phyloP scores from a whole-genome alignment of 2,797 vertebrate species.

The Pitangus sulphuratus region DNA sequence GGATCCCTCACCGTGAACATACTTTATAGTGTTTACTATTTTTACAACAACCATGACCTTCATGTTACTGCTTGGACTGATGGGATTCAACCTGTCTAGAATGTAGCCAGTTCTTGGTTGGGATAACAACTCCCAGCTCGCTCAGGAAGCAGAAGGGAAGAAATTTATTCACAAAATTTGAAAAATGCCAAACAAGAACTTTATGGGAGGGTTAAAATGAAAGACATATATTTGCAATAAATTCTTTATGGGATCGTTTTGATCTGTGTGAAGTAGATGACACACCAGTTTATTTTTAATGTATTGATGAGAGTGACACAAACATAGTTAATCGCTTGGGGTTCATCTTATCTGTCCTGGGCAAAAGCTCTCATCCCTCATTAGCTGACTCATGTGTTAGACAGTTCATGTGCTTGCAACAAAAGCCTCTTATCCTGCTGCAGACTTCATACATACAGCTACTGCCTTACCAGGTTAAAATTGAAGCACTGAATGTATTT shows the following conservation, averaged over 20 bases:
- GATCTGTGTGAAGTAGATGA: background rate
- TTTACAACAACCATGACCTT: background rate
- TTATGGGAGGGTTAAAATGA: background rate
- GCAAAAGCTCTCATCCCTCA: background rate
- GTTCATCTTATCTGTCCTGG: background rate
- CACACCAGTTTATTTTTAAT: conserved; percentile 12
- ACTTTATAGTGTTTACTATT: background rate
- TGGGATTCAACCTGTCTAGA: background rate
- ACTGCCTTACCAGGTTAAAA: background rate
- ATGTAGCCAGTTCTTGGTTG: background rate
- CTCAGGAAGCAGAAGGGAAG: background rate
- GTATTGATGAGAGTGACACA: background rate
- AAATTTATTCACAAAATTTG: background rate
- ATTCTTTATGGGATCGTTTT: background rate
- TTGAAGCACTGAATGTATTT: background rate
- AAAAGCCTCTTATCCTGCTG: background rate
- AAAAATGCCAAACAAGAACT: background rate
- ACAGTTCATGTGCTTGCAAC: background rate
- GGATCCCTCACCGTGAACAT: background rate
- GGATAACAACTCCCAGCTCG: background rate
- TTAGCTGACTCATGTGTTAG: conserved; percentile 8
- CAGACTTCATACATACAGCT: background rate
- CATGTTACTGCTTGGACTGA: background rate
- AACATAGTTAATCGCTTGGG: background rate
- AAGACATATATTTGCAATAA: background rate